phyloP scores from a whole-genome alignment of 2,888 invertebrate genomes.

The Sinopyrophorus schimmeli region DNA sequence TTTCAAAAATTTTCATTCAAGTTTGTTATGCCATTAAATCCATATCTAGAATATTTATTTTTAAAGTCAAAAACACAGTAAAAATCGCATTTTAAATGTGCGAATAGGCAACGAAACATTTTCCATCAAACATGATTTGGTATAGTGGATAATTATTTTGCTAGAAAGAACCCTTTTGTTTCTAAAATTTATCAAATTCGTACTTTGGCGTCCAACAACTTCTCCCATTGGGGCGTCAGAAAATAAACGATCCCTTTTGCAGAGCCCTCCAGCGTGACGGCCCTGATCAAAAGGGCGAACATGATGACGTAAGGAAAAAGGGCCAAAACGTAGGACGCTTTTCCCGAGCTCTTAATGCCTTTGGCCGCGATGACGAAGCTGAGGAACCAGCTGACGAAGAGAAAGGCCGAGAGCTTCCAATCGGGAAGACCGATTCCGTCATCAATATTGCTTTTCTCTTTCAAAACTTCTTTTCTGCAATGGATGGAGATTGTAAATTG shows the following conservation, averaged over 20 bases:
- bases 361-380: conserved; percentile 71
- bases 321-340: conserved; percentile 87
- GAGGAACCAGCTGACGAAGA: conserved; percentile 69
- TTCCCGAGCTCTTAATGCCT: conserved; percentile 79
- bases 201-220: conserved; percentile 70
- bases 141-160: too few relatives aligned
- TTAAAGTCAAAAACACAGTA: too few relatives aligned
- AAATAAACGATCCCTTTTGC: conserved; percentile 76
- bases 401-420: conserved; percentile 69
- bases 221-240: conserved; percentile 76
- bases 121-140: too few relatives aligned
- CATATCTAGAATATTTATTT: too few relatives aligned
- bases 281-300: conserved; percentile 70
- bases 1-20: too few relatives aligned
- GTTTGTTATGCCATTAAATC: too few relatives aligned
- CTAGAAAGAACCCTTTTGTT: too few relatives aligned
- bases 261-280: conserved; percentile 70
- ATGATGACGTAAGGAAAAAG: conserved; percentile 82
- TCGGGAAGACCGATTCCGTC: conserved; percentile 61
- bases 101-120: too few relatives aligned
- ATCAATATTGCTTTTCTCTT: conserved; percentile 55
- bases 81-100: too few relatives aligned
- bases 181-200: too few relatives aligned
- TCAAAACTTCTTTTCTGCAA: conserved; percentile 58
- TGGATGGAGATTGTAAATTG: not conserved